These are phyloP conservation scores for Syngnathus rostellatus DNA, from an alignment of 2,797 vertebrate species.

Conservation along the genomic window DNA sequence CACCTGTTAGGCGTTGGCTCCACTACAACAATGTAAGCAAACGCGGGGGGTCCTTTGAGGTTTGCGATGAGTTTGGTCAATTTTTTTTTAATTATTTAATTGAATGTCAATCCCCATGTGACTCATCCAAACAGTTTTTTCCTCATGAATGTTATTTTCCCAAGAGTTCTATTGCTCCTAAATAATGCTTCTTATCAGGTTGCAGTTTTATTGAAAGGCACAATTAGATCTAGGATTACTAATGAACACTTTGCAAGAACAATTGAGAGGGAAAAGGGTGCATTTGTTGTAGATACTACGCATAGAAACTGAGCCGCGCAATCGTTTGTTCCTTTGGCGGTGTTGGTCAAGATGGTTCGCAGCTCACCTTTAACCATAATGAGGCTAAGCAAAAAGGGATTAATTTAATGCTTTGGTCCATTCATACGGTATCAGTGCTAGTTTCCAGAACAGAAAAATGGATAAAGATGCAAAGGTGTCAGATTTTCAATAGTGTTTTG, in stretches of 20 bases:
- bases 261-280: slow-evolving; percentile 35
- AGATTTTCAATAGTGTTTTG: not conserved
- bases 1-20: slow-evolving; percentile 75
- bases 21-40: slow-evolving; percentile 59
- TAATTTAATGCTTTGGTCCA: too few relatives aligned
- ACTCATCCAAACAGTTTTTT: slow-evolving; percentile 3
- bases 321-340: not conserved
- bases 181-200: slow-evolving; percentile 68
- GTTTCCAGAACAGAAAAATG: not conserved
- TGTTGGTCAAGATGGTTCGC: not conserved
- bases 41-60: slow-evolving; percentile 29
- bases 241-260: slow-evolving; percentile 58
- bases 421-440: too few relatives aligned
- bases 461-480: not conserved
- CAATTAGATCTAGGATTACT: slow-evolving; percentile 73
- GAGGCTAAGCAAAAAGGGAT: not conserved
- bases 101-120: not conserved
- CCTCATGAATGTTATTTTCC: slow-evolving; percentile 37
- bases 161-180: slow-evolving; percentile 35
- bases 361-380: not conserved
- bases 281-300: slow-evolving; percentile 62
- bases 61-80: slow-evolving; percentile 24
- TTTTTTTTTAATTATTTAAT: not conserved
- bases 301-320: slow-evolving; percentile 40
- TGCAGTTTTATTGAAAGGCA: slow-evolving; percentile 54